A percentile compares a stretch with the other conserved stretches of the same genome.
phyloP scores from a whole-genome alignment of 2,888 invertebrate species.

The Crioceris asparagi region DNA sequence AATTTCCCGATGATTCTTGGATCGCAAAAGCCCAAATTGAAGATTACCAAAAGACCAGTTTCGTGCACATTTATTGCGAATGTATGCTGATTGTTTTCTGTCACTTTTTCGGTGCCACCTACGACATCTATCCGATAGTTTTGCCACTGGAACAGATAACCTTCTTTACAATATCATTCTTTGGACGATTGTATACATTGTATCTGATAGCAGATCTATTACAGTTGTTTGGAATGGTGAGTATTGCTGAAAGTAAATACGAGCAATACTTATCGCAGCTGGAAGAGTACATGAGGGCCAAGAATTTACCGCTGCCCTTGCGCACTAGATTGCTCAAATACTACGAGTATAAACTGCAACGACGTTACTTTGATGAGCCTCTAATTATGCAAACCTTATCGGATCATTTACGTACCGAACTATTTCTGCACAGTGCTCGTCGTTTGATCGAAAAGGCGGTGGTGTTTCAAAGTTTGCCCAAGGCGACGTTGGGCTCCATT shows the following conservation, averaged over 20 bases:
- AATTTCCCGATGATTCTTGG: slow-evolving; percentile 13
- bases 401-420: slow-evolving; percentile 36
- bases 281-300: slow-evolving; percentile 43
- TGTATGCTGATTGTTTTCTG: slow-evolving; percentile 21
- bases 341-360: slow-evolving; percentile 43
- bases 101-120: slow-evolving; percentile 26
- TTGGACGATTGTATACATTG: slow-evolving; percentile 25
- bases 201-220: slow-evolving; percentile 24
- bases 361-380: slow-evolving; percentile 43
- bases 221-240: slow-evolving; percentile 23
- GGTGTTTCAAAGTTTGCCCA: slow-evolving; percentile 37
- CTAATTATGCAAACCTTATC: slow-evolving; percentile 26
- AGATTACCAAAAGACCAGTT: not conserved
- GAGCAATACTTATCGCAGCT: slow-evolving; percentile 40
- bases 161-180: slow-evolving; percentile 19
- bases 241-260: slow-evolving; percentile 35
- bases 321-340: slow-evolving; percentile 39
- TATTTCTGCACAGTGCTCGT: slow-evolving; percentile 38
- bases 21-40: slow-evolving; percentile 4
- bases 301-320: slow-evolving; percentile 40
- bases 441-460: slow-evolving; percentile 40
- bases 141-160: slow-evolving; percentile 18
- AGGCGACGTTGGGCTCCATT: slow-evolving; percentile 27
- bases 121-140: slow-evolving; percentile 15
- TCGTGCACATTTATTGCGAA: slow-evolving; percentile 9